These are phyloP conservation scores for Herpailurus yagouaroundi DNA, from an alignment of 2,113 vertebrate species.

Conservation along the genomic window DNA sequence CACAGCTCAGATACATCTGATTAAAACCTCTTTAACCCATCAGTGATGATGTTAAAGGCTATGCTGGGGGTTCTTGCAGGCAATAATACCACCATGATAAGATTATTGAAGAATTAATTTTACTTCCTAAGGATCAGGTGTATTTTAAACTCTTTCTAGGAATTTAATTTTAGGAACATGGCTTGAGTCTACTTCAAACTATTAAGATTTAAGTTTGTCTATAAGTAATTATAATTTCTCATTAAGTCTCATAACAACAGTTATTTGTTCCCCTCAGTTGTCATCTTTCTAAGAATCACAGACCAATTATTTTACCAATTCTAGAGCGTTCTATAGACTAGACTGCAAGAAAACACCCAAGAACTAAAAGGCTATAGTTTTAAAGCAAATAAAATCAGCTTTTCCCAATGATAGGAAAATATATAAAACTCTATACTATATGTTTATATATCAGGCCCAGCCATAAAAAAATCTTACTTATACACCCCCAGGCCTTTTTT, in stretches of 20 bases:
- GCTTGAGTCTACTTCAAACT: not conserved
- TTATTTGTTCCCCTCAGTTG: constrained; percentile 12
- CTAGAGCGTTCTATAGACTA: not conserved
- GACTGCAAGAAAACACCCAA: not conserved
- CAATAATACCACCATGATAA: not conserved
- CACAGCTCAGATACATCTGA: not conserved
- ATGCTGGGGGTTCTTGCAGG: not conserved
- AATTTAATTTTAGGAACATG: constrained; percentile 47
- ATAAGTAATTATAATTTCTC: not conserved
- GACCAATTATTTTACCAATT: constrained; percentile 16
- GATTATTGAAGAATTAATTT: not conserved
- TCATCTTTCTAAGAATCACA: constrained; percentile 5
- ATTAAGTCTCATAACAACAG: constrained; percentile 25
- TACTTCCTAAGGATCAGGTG: not conserved
- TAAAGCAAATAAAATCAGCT: not conserved
- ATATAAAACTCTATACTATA: not conserved
- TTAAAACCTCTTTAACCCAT: not conserved
- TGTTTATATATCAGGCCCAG: not conserved
- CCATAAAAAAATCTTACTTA: not conserved
- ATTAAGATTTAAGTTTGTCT: not conserved
- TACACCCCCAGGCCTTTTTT: not conserved
- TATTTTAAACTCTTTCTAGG: not conserved
- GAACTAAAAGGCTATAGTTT: constrained; percentile 5
- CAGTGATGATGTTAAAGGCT: not conserved
- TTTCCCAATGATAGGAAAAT: constrained; percentile 22